phyloP scores from a whole-genome alignment of 2,113 vertebrate species.

The Conger conger region DNA sequence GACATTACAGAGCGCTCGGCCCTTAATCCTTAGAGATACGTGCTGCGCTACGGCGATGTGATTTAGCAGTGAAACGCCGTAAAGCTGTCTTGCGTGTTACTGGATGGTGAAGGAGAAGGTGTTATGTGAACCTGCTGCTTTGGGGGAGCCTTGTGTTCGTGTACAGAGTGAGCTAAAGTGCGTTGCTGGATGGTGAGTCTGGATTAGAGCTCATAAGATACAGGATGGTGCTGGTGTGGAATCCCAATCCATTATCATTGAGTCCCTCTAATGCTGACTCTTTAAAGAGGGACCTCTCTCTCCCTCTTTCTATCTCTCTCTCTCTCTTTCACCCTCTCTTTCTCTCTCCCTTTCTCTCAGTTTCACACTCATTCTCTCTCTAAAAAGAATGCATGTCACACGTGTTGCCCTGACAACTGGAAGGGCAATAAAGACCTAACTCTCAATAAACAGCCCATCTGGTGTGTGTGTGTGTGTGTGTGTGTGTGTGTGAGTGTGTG shows the following conservation, averaged over 20 bases:
- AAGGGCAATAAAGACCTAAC: background rate
- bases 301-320: background rate
- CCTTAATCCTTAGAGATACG: background rate
- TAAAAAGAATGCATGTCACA: slow-evolving; percentile 26
- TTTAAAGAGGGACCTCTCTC: background rate
- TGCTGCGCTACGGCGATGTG: background rate
- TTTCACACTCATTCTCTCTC: background rate
- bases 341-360: background rate
- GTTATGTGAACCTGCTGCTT: background rate
- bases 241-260: too few species aligned
- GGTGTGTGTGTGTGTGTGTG: slow-evolving; percentile 1
- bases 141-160: background rate
- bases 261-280: background rate
- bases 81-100: background rate
- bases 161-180: background rate
- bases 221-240: background rate
- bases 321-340: too few species aligned
- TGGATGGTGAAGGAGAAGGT: background rate
- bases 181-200: background rate
- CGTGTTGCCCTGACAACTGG: slow-evolving; percentile 18
- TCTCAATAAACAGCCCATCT: slow-evolving; percentile 25
- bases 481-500: background rate
- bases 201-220: background rate
- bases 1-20: background rate
- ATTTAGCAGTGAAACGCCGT: background rate